Evolutionary conservation across 2,888 invertebrate genomes (phyloP), one percentile per base, ranked within the genome.

Genomic region (Argyresthia albistria): DNA sequence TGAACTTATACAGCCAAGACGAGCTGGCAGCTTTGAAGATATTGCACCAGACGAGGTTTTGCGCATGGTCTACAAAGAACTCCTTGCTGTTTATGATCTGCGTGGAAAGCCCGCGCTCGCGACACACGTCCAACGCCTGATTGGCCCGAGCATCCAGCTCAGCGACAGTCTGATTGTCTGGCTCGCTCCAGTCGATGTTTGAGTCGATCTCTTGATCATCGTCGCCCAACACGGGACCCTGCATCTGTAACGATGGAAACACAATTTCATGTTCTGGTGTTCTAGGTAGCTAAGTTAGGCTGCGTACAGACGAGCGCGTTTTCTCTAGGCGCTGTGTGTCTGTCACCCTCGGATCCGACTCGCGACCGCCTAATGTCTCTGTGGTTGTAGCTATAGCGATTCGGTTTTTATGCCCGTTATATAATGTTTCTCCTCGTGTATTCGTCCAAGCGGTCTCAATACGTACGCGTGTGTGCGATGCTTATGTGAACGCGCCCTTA

Each of bases 1-100:
- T 93, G 67, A 94, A 93, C 75, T 93, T 93, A 73, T 93, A 93
- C 80, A 94, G 89, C 93, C 93, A 94, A 8, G 91, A 93, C n/a
- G 93, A 93, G 62, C 93, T 93, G 25, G 92, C 92, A 39, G 92
- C 92, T 81, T 93, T 93, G 67, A 93, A 93, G 59, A 93, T 90
- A 68, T 93, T 93, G 67, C 93, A 93, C 93, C 93, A 93, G 47
- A 93, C 91, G 46, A 93, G 77, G 63, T 90, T 91, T 61, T 93
- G 91, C 53, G 64, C 68, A 83, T 91, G 67, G 81, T 91, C 93
- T 56, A 93, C 90, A 67, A 93, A 92, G 72, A 93, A 93, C 71
- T 93, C 93, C 88, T 92, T 92, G 59, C 90, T 91, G 69, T 93
- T 93, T 58, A 93, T 90, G 60, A 78, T 64, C 67, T 88, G 67